Evolutionary conservation across 2,888 invertebrate genomes (phyloP), one percentile per base, ranked within the genome.

Genomic region (Drosophila fulvimacula): DNA sequence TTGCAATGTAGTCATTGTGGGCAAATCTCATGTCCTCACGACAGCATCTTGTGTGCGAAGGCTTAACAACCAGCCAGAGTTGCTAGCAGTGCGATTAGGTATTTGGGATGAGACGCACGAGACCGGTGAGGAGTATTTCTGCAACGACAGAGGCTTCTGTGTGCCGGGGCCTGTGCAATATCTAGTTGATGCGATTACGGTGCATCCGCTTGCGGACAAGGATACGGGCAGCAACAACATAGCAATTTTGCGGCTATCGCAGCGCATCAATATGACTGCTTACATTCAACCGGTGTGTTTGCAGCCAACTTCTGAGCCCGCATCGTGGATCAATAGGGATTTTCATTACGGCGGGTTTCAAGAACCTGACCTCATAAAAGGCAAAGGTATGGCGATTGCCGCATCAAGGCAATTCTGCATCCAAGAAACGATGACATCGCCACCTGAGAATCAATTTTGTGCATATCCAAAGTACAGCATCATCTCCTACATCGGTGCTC

Each of bases 201-300:
- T 80, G 30, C 71, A 84, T 67, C 73, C 86, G 1, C 39, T 53
- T 6, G 64, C 57, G 1, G 84, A 85, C 52, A 73, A 65, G 57
- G 82, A 81, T n/a, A 82, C 79, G 11, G 69, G 64, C 5, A 76
- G 72, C 46, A 74, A 77, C 30, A 73, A 85, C 52, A 41, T 85
- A 56, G 86, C 79, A n/a, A 39, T 85, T 9, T 13, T 85, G 17
- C 70, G 59, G 5, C 48, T 86, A 1, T 34, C 19, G 15, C 38
- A 72, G 19, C 60, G 59, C 17, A 64, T 85, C n/a, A 53, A 75
- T 15, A 70, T 64, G 44, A 69, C 62, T 7, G 7, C 24, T 6
- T 79, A 79, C 19, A 48, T 73, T 27, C 73, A 75, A 27, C 86
- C 82, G 1, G 13, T 86, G 17, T 85, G 84, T 53, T 11, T 85